Conservation (phyloP, 2,113 vertebrate species). For the Eira barbara region DNA sequence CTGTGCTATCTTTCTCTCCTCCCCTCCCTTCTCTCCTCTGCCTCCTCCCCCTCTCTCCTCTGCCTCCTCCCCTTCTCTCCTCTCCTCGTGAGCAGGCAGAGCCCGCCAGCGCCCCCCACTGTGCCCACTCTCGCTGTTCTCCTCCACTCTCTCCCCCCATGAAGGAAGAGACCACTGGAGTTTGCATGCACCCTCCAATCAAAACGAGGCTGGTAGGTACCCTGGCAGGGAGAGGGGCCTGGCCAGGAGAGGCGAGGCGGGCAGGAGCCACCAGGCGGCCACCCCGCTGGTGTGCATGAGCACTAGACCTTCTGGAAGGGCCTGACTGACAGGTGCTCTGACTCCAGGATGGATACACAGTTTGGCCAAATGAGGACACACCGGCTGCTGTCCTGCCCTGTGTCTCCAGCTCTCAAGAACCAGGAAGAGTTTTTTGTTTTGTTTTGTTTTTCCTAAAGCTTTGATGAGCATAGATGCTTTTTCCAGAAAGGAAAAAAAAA, state of each 20-base stretch:
- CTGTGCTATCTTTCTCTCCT: slow-evolving; percentile 75
- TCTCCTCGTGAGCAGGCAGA: slow-evolving; percentile 76
- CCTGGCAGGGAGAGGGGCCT: slow-evolving; percentile 67
- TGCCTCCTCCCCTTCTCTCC: slow-evolving; percentile 62
- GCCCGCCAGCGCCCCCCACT: slow-evolving; percentile 75
- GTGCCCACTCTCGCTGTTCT: slow-evolving; percentile 75
- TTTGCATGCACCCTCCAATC: slow-evolving; percentile 80
- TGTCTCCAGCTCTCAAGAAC: background rate
- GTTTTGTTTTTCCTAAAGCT: background rate
- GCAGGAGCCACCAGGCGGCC: slow-evolving; percentile 11
- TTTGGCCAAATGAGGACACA: background rate
- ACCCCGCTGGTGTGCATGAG: background rate
- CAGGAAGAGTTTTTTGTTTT: background rate
- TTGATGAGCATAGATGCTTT: background rate
- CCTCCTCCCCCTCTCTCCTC: slow-evolving; percentile 46
- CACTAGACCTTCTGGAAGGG: background rate
- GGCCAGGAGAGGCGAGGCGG: slow-evolving; percentile 34
- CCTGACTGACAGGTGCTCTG: background rate
- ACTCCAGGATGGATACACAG: background rate
- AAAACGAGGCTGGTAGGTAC: slow-evolving; percentile 81
- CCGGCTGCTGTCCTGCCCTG: background rate
- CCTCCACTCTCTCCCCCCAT: slow-evolving; percentile 77
- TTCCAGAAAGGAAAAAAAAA: background rate
- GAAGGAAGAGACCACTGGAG: slow-evolving; percentile 79
- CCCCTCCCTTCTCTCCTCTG: slow-evolving; percentile 61